phyloP scores from a whole-genome alignment of 2,113 vertebrate species.

The Tyto alba region DNA sequence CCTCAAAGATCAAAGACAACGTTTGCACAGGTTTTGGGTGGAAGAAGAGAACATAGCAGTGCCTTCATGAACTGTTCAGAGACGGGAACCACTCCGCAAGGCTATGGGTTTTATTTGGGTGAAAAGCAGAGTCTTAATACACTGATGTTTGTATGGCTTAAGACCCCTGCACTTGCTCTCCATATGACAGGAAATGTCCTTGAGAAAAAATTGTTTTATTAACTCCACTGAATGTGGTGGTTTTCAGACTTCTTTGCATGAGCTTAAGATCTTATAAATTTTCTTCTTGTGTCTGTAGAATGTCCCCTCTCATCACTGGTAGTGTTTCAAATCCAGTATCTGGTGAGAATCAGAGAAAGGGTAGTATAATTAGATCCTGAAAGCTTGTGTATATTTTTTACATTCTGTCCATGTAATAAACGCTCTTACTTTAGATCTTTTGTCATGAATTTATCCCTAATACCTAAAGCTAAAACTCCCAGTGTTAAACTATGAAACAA shows the following conservation, averaged over 20 bases:
- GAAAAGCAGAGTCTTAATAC: neutral
- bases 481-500: neutral
- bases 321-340: neutral
- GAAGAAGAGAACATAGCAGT: neutral
- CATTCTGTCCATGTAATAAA: conserved; percentile 1
- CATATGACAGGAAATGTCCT: neutral
- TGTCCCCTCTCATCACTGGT: neutral
- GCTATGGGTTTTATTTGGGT: neutral
- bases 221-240: neutral
- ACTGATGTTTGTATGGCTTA: neutral
- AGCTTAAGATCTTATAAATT: neutral
- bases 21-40: neutral
- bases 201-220: neutral
- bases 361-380: neutral
- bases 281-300: neutral
- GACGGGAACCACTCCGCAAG: neutral
- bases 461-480: neutral
- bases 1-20: neutral
- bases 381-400: neutral
- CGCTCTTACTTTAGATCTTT: neutral
- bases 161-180: neutral
- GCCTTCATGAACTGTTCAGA: neutral
- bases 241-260: neutral
- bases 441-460: neutral
- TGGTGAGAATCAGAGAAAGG: neutral